Conservation (phyloP, 2,113 vertebrate species). For the Callopanchax toddi region DNA sequence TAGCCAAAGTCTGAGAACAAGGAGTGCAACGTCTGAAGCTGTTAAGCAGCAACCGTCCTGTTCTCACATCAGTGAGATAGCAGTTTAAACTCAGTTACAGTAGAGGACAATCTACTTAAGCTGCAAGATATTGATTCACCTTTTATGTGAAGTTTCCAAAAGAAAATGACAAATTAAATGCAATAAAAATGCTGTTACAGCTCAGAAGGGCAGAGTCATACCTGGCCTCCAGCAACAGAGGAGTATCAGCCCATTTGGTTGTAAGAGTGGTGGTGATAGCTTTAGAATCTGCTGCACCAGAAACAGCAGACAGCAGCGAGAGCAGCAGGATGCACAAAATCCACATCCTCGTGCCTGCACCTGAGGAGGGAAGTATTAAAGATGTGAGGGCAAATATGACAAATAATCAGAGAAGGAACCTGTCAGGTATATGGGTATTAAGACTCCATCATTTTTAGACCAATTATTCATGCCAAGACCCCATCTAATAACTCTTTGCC, state of each 20-base stretch:
- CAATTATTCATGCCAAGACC: too few relatives aligned
- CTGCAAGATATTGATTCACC: constrained; percentile 30
- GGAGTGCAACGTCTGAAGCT: too few relatives aligned
- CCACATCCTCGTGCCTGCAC: constrained; percentile 81
- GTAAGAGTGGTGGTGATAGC: constrained; percentile 93
- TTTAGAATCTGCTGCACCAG: constrained; percentile 88
- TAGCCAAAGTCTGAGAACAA: not conserved
- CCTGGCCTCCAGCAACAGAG: constrained; percentile 94
- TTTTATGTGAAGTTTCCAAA: not conserved
- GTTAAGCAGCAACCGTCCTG: too few relatives aligned
- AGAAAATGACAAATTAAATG: not conserved
- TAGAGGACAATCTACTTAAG: constrained; percentile 16
- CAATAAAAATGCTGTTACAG: constrained; percentile 4
- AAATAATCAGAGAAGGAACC: not conserved
- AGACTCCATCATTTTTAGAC: too few relatives aligned
- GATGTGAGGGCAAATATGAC: not conserved
- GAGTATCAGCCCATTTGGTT: constrained; percentile 93
- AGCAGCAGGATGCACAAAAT: constrained; percentile 74
- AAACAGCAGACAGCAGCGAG: constrained; percentile 76
- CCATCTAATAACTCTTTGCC: not conserved
- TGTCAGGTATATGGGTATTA: too few relatives aligned
- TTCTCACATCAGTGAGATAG: not conserved
- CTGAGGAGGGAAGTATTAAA: constrained; percentile 22
- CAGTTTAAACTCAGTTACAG: constrained; percentile 6
- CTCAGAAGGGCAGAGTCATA: constrained; percentile 54